These are phyloP conservation scores for Galaxea fascicularis DNA, from an alignment of 92 coral and sea anemone species.

Conservation along the genomic window DNA sequence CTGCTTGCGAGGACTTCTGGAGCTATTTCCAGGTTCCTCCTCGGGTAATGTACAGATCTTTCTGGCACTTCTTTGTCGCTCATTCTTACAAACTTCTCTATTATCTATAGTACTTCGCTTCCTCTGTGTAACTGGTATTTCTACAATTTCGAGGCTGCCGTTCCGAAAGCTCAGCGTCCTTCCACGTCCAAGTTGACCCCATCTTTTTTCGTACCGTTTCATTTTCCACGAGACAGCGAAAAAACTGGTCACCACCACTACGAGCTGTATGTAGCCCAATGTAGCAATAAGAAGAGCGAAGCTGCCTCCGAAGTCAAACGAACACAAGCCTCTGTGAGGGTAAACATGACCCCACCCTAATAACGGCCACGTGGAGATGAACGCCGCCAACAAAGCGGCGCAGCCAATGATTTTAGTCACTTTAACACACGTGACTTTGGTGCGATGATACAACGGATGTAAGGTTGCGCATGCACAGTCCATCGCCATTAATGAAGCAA, in stretches of 20 bases:
- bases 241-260: slow-evolving; percentile 52
- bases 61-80: neutral
- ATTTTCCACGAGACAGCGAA: slow-evolving; percentile 56
- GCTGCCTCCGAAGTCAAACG: slow-evolving; percentile 66
- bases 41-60: neutral
- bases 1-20: slow-evolving; percentile 1
- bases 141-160: slow-evolving; percentile 40
- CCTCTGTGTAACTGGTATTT: neutral
- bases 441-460: slow-evolving; percentile 58
- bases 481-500: slow-evolving; percentile 55
- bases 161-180: slow-evolving; percentile 39
- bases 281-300: slow-evolving; percentile 55
- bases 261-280: slow-evolving; percentile 56
- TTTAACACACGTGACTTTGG: slow-evolving; percentile 46
- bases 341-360: slow-evolving; percentile 70
- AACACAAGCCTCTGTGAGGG: slow-evolving; percentile 49
- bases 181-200: slow-evolving; percentile 37
- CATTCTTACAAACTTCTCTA: neutral
- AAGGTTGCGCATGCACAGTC: slow-evolving; percentile 45
- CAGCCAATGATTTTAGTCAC: slow-evolving; percentile 16
- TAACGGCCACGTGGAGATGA: slow-evolving; percentile 60
- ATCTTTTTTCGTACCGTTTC: slow-evolving; percentile 30
- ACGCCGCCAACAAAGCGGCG: slow-evolving; percentile 50
- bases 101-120: neutral
- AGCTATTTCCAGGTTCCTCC: neutral